phyloP scores from a whole-genome alignment of 35 echinoderm and acorn worm species.

The Strongylocentrotus purpuratus region DNA sequence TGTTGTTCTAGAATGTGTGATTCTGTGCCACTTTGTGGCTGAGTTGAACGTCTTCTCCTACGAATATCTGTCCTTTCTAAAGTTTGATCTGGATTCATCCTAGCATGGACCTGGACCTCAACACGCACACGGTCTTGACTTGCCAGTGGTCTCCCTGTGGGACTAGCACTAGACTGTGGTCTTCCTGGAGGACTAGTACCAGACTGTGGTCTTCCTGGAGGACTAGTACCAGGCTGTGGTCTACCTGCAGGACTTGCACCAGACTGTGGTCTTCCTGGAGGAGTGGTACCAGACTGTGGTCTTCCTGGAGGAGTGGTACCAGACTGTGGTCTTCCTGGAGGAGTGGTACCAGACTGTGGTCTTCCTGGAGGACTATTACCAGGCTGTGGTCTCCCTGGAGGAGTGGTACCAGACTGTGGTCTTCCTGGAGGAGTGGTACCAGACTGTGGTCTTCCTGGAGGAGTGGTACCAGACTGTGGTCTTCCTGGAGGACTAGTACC shows the following conservation, averaged over 20 bases:
- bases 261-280: background rate
- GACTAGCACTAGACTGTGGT: background rate
- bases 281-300: background rate
- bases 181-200: background rate
- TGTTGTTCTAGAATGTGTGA: background rate
- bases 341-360: background rate
- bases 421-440: background rate
- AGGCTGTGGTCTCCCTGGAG: background rate
- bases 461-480: too few relatives aligned
- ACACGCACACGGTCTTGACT: conserved; percentile 6
- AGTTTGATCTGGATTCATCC: background rate
- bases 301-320: background rate
- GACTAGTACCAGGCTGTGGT: background rate
- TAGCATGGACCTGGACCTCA: conserved; percentile 31
- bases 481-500: background rate
- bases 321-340: background rate
- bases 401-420: background rate
- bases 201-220: background rate
- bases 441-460: too few relatives aligned
- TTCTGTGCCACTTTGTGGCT: background rate
- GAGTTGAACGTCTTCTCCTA: conserved; percentile 17
- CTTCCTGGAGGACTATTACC: background rate
- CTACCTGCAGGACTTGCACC: background rate
- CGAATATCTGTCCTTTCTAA: background rate
- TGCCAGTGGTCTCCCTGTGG: background rate